Percentiles rank a stretch among this genome's conserved stretches.
These are phyloP conservation scores for Schlechtendalia chinensis DNA, from an alignment of 1,140 invertebrate species.

Conservation along the genomic window DNA sequence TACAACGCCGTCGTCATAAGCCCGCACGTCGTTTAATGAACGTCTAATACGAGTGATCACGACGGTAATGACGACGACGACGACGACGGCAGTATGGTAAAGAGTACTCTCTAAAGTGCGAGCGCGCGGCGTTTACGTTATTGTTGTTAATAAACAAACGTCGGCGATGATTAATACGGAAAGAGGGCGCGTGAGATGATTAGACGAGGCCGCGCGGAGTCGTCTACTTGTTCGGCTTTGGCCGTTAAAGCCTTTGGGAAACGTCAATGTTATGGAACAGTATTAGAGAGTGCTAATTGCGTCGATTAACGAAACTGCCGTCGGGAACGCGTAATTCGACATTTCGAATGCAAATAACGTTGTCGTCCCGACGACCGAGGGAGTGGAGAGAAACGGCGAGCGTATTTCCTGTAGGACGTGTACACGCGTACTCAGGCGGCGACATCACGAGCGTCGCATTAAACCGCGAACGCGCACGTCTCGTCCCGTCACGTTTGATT, in stretches of 20 bases:
- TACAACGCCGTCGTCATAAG: no score
- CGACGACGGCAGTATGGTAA: background rate
- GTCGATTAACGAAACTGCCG: constrained; percentile 45
- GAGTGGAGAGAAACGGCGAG: background rate
- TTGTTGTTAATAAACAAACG: no score
- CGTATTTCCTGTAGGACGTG: constrained; percentile 13
- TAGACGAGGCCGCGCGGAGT: background rate
- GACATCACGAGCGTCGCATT: constrained; percentile 15
- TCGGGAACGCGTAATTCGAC: constrained; percentile 33
- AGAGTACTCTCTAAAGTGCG: background rate
- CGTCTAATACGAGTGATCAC: no score
- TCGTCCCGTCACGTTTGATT: constrained; percentile 30
- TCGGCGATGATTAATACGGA: constrained; percentile 13
- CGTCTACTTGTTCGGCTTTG: background rate
- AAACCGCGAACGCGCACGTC: constrained; percentile 23
- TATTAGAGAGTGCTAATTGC: constrained; percentile 41
- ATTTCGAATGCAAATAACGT: constrained; percentile 49
- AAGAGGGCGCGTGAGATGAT: background rate
- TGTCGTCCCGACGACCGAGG: no score
- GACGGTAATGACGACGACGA: no score
- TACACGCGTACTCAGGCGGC: background rate
- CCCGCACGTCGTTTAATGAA: no score
- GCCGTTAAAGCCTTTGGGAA: constrained; percentile 11
- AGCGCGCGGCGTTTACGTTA: no score
- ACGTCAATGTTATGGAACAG: constrained; percentile 44